phyloP scores from a whole-genome alignment of 2,888 invertebrate genomes.

The Stenchaetothrips biformis region DNA sequence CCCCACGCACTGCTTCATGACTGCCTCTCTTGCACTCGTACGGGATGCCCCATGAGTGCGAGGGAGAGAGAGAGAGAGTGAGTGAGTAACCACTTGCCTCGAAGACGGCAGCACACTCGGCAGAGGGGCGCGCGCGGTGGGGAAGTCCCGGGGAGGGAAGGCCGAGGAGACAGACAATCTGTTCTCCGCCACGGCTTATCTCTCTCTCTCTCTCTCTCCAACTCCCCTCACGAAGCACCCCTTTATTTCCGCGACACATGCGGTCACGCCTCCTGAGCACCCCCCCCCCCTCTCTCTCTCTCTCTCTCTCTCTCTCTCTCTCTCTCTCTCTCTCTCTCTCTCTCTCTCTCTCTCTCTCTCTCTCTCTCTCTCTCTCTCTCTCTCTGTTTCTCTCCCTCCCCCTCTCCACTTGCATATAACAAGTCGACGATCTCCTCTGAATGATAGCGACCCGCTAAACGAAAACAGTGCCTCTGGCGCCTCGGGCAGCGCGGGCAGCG shows the following conservation, averaged over 20 bases:
- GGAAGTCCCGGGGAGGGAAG: background rate
- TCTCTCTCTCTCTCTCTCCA: background rate
- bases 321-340: background rate
- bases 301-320: background rate
- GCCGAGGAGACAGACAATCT: conserved; percentile 23
- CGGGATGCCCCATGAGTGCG: no score
- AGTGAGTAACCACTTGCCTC: no score
- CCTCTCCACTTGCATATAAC: background rate
- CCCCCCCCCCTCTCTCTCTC: background rate
- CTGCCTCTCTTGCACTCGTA: no score
- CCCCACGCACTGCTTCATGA: no score
- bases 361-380: background rate
- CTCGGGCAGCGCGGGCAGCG: no score
- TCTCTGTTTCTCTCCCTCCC: background rate
- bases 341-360: background rate
- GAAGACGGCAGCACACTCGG: no score
- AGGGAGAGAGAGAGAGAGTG: no score
- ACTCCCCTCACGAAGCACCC: background rate
- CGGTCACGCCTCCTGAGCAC: conserved; percentile 16
- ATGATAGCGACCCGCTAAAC: conserved; percentile 9
- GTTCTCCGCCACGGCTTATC: background rate
- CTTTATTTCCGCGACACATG: conserved; percentile 6
- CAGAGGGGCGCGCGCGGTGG: no score
- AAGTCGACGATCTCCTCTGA: background rate
- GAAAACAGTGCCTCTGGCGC: background rate